Evolutionary conservation across 2,888 invertebrate genomes (phyloP), one percentile per base, ranked within the genome.

Genomic region (Spodoptera picta): DNA sequence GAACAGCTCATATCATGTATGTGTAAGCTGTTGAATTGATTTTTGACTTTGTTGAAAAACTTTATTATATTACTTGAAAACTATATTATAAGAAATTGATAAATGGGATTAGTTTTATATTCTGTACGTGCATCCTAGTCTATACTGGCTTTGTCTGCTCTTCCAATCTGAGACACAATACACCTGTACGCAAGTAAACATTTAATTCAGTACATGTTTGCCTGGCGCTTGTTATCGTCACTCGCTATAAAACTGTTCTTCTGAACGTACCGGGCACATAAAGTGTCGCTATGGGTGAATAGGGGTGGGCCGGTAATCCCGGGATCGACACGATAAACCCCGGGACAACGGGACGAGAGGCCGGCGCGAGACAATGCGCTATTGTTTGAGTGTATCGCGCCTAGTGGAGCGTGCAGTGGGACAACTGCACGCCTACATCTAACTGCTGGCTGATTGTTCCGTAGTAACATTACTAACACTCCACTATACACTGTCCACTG

Each of bases 251-350:
- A 69, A 47, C 54, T 48, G 57, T 75, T 69, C 70, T 62, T 69
- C 45, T 62, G 51, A 36, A 45, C 47, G 45, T 54, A 43, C 36
- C 58, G 48, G 36, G 53, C 36, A 64, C 65, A 72, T 75, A 65
- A 75, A 72, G 72, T 75, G 76, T 54, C 56, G 60, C 76, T 51
- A 65, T 75, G 72, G 36, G 59, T 6, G 46, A 49, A 43, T 53
- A 74, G 70, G 55, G 55, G 53, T 27, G 70, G 56, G 75, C 49
- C 52, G 42, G 53, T 77, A 71, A 71, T 71, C 75, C 72, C 60
- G 68, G 77, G 60, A 71, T 80, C 66, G 66, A 51, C 63, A 61
- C 58, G 68, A 79, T 80, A 80, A 78, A 67, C 67, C 74, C 71
- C 69, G 75, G 75, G 72, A 70, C 66, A 65, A 66, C 75, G 80